These are phyloP conservation scores for Epinotia bilunana DNA, from an alignment of 2,888 invertebrate species.

Conservation along the genomic window DNA sequence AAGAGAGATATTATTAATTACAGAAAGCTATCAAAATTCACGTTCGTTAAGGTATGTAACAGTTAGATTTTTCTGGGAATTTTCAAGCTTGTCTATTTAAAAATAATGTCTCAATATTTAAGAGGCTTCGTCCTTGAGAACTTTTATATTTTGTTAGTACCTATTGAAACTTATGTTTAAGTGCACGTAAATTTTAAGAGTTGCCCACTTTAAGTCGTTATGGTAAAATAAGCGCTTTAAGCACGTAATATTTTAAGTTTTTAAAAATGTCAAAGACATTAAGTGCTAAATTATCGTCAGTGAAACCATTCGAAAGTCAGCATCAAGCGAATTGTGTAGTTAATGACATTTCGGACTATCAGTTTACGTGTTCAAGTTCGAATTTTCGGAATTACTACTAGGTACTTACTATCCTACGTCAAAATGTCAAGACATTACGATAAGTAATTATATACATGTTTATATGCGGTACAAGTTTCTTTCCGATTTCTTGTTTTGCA, in stretches of 20 bases:
- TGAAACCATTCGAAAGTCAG: neutral
- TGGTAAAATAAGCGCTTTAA: neutral
- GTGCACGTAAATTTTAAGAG: conserved; percentile 13
- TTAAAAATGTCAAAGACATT: conserved; percentile 1
- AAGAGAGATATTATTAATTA: conserved; percentile 45
- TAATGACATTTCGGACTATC: neutral
- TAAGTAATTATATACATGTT: too few relatives aligned
- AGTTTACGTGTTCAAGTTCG: neutral
- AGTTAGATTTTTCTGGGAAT: conserved; percentile 24
- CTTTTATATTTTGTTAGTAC: conserved; percentile 8
- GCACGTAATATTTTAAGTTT: neutral
- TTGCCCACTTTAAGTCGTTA: neutral
- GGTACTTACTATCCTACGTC: neutral
- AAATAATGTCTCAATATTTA: conserved; percentile 13
- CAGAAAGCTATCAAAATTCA: conserved; percentile 28
- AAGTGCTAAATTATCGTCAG: neutral
- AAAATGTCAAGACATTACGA: neutral
- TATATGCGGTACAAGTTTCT: neutral
- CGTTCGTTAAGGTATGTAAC: conserved; percentile 10
- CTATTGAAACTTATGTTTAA: neutral
- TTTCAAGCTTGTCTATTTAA: conserved; percentile 3
- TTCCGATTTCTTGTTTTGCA: neutral
- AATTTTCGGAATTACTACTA: too few relatives aligned
- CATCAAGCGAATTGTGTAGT: neutral
- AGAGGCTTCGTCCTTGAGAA: conserved; percentile 22